Base-by-base conservation (phyloP, 2,113 vertebrate species). In the Megaleporinus macrocephalus region DNA sequence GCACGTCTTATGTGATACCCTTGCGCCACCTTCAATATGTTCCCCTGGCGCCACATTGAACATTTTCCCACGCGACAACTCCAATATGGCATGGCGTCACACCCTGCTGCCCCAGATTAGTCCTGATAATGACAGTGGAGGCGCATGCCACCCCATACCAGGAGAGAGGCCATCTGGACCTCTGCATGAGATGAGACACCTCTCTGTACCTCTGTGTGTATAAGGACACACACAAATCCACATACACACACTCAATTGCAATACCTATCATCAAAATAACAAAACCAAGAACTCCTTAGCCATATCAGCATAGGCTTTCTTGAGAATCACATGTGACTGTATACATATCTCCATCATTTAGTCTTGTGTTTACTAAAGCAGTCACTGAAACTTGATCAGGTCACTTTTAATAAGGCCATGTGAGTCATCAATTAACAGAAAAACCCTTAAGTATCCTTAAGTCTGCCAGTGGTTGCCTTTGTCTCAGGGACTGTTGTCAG, bases 71-170 rank as follows among this genome's bases (percentile, higher is more conserved):
- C 62, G 44, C 16, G 72, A 66, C 78, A 74, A n/a, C 15, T 80
- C 73, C 41, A 80, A 65, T 77, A 79, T 76, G 73, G 27, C 57
- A 47, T 51, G n/a, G 59, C 15, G 55, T 72, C 51, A 66, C 78
- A 75, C 76, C 81, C 84, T 51, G 53, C 84, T 73, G 84, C 33
- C 65, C 49, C 71, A 76, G 70, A 87, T 82, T 87, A 85, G 78
- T 66, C 62, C 75, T 68, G 55, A 81, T 83, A 73, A 87, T 79
- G 72, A 82, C 41, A 71, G 47, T 51, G 62, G 27, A 76, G 81
- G 27, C 62, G 33, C 41, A 29, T 65, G 63, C 68, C 47, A 15
- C n/a, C 61, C 72, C 44, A 41, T 66, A 9, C 75, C 65, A 76
- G 41, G n/a, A 65, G 44, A 84, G 55, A 27, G 61, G 82, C 78